A percentile compares a stretch with the other conserved stretches of the same genome.
phyloP scores from a whole-genome alignment of 1,140 invertebrate species.

The Sarcophaga bullata region DNA sequence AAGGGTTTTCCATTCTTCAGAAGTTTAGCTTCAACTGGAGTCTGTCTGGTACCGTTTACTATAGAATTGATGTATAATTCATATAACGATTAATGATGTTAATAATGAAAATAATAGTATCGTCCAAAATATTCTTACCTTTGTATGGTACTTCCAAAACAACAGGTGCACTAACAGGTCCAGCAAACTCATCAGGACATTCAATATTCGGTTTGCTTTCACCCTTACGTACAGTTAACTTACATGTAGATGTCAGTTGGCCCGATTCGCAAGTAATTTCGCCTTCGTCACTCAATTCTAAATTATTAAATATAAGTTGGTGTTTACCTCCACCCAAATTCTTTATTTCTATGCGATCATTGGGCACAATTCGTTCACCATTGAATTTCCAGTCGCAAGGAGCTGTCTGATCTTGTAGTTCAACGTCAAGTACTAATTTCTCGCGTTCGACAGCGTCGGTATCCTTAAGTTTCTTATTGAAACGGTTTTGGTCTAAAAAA shows the following conservation, averaged over 20 bases:
- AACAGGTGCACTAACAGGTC: constrained; percentile 81
- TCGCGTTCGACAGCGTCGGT: constrained; percentile 90
- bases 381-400: constrained; percentile 94
- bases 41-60: constrained; percentile 88
- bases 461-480: constrained; percentile 97
- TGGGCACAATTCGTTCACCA: constrained; percentile 82
- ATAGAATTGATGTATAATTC: constrained; percentile 49
- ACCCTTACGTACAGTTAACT: constrained; percentile 84
- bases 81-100: background rate
- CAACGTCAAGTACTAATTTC: constrained; percentile 88
- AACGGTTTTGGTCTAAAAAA: constrained; percentile 86
- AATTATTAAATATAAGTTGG: constrained; percentile 85
- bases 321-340: constrained; percentile 92
- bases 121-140: constrained; percentile 70
- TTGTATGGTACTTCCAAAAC: constrained; percentile 91
- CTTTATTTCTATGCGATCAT: constrained; percentile 86
- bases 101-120: background rate
- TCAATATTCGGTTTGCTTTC: constrained; percentile 85
- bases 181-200: constrained; percentile 83
- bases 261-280: constrained; percentile 88
- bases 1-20: constrained; percentile 88
- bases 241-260: constrained; percentile 81
- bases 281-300: constrained; percentile 84
- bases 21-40: constrained; percentile 87
- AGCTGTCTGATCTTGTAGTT: constrained; percentile 94